These are phyloP conservation scores for Burhinus bistriatus DNA, from an alignment of 2,113 vertebrate genomes.

Conservation along the genomic window DNA sequence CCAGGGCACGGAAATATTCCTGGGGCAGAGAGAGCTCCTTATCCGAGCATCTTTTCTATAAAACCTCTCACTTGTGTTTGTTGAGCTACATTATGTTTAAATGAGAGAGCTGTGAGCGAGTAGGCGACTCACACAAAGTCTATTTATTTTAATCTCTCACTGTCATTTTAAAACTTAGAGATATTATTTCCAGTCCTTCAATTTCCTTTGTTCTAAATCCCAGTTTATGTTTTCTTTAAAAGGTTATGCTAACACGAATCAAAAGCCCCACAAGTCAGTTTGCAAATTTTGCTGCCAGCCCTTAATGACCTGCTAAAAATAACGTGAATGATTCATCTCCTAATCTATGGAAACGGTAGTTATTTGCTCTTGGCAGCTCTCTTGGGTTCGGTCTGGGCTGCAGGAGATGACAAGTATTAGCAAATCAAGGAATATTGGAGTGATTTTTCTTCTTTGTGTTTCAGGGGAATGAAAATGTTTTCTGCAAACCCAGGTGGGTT, in stretches of 20 bases:
- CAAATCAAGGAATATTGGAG: not conserved
- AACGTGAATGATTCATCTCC: constrained; percentile 16
- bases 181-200: not conserved
- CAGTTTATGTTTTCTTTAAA: not conserved
- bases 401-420: not conserved
- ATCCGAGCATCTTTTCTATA: fast-evolving
- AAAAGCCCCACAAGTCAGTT: not conserved
- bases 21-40: fast-evolving
- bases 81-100: not conserved
- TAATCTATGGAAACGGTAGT: not conserved
- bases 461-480: not conserved
- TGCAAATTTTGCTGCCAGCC: not conserved
- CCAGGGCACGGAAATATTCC: fast-evolving
- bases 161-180: not conserved
- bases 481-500: not conserved
- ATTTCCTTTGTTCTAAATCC: not conserved
- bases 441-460: not conserved
- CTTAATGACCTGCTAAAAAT: constrained; percentile 59
- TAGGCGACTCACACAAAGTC: not conserved
- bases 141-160: not conserved
- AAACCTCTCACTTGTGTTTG: not conserved
- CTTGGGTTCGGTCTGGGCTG: not conserved
- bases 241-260: not conserved
- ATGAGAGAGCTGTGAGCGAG: not conserved
- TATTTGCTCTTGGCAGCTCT: constrained; percentile 1